Base-by-base conservation (phyloP, 2,797 vertebrate genomes). In the Fundulus diaphanus region DNA sequence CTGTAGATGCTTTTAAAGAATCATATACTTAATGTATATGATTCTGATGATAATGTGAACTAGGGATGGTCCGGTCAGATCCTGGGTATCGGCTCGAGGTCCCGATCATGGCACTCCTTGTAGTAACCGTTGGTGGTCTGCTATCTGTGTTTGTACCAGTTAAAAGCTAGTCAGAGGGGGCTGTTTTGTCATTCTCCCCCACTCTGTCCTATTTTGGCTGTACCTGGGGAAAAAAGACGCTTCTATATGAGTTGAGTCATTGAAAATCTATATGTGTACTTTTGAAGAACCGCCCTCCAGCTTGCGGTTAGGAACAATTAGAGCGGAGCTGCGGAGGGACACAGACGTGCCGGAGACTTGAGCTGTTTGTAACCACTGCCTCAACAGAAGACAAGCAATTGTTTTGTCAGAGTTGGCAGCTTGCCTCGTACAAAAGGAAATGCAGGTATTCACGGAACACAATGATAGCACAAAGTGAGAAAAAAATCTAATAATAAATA, bases 221-320 rank as follows among this genome's bases (percentile, higher is more conserved):
- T 29, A 78, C 54, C 48, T 78, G 48, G 76, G 11, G 70, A 65
- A 84, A 80, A 78, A 66, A 76, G 51, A 20, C 24, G 7, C 16
- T 24, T 84, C 51, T 73, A 67, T 82, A 56, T 52, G 66, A 80
- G n/a, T 35, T 46, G 81, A 86, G 85, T 87, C 78, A 87, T 46
- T 81, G 83, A 49, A 87, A 86, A 83, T 77, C 82, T 85, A 71
- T 57, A 48, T 1, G 22, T 65, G 22, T 13, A 76, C 77, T 84
- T 84, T 73, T 89, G 82, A 84, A 85, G 79, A 77, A 75, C 51
- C 33, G 66, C 71, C 78, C 81, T 86, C 74, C 65, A 74, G 82
- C 88, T 83, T 87, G 85, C 48, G 78, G 69, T 57, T n/a, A 86
- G 79, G 78, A 88, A 83, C 73, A 81, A 88, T 89, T 76, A 74